Evolutionary conservation across 2,113 vertebrate genomes (phyloP).

Genomic region (Sarotherodon lohbergeri): DNA sequence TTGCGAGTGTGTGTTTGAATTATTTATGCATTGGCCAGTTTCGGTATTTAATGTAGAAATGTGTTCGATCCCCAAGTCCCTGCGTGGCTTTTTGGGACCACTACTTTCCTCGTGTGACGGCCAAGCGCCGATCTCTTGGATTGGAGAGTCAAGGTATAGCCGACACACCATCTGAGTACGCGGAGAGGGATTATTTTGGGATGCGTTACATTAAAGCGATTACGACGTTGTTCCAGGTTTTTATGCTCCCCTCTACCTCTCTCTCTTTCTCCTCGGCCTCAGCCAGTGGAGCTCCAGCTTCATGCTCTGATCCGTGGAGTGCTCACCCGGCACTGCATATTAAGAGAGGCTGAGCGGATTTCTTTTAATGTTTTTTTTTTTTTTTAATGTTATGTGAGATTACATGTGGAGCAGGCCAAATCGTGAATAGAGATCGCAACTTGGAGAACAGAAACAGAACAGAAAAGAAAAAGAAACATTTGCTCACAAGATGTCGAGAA

Average conservation of each 20-base stretch:
- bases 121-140: neutral
- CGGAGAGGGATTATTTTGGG: neutral
- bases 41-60: neutral
- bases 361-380: neutral
- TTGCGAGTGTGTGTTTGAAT: neutral
- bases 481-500: neutral
- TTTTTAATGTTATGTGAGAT: neutral
- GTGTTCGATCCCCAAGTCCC: neutral
- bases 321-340: neutral
- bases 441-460: neutral
- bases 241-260: neutral
- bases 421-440: neutral
- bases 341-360: neutral
- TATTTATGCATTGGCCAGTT: neutral
- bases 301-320: slow-evolving; percentile 16
- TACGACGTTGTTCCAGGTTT: slow-evolving; percentile 8
- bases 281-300: neutral
- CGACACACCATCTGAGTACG: neutral
- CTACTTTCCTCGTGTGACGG: neutral
- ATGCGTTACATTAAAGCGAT: slow-evolving; percentile 9
- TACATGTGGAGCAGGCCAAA: neutral
- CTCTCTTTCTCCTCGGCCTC: neutral
- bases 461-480: neutral
- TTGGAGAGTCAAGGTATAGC: neutral
- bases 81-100: neutral